These are phyloP conservation scores for Rhagoletis zephyria DNA, from an alignment of 1,140 invertebrate species.

Conservation along the genomic window DNA sequence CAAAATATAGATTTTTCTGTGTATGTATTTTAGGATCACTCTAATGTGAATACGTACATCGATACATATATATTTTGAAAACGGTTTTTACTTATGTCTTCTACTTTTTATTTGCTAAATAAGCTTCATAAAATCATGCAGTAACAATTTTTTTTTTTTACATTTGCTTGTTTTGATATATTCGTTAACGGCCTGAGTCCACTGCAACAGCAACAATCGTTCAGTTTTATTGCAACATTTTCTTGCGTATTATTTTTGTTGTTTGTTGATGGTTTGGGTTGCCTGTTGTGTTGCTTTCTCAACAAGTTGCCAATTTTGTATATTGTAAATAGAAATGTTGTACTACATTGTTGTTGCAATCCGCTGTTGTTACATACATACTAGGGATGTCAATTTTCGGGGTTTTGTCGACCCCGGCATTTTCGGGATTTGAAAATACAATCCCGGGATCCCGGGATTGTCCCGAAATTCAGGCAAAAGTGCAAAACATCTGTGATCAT, in stretches of 20 bases:
- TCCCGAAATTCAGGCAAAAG: no score
- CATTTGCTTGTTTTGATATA: background rate
- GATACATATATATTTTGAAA: background rate
- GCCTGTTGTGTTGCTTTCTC: slow-evolving; percentile 26
- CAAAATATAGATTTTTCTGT: background rate
- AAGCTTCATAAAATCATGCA: background rate
- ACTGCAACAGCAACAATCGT: background rate
- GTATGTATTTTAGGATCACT: no score
- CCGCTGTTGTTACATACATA: background rate
- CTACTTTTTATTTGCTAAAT: background rate
- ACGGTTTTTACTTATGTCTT: background rate
- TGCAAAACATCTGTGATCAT: no score
- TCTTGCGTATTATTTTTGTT: background rate
- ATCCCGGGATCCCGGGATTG: no score
- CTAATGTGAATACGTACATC: background rate
- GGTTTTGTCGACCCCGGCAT: no score
- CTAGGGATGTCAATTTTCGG: no score
- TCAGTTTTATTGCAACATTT: slow-evolving; percentile 30
- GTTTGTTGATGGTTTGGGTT: background rate
- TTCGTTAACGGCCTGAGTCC: background rate
- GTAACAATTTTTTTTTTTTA: slow-evolving; percentile 24
- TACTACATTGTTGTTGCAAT: slow-evolving; percentile 16
- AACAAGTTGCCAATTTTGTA: slow-evolving; percentile 48
- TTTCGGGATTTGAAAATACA: no score
- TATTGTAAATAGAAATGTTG: slow-evolving; percentile 24